Base-by-base conservation (phyloP, 1,140 invertebrate species). In the Holcopasites calliopsidis region DNA sequence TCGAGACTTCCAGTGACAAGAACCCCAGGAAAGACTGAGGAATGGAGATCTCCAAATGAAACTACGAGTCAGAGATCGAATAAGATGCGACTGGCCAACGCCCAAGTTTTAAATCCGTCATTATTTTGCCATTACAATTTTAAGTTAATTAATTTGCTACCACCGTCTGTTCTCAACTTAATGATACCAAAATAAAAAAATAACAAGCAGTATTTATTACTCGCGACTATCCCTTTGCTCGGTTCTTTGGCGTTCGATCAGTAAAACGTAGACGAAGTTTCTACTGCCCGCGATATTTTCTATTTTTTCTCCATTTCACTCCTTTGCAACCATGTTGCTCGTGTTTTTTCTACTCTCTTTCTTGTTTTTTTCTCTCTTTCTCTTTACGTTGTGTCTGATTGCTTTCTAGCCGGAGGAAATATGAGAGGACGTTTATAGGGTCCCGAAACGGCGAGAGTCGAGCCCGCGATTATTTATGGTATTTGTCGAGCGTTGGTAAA, bases 81-180 rank as follows among this genome's bases (percentile, higher is more conserved):
- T 70, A 76, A 77, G 75, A 76, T 81, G 76, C 78, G 58, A 47
- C 78, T 85, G 82, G 79, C 76, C 49, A 64, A 77, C 61, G 68
- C 80, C 79, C 84, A 85, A 78, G 64, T 79, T 82, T 76, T 50
- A 74, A 84, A 72, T 69, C 44, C 76, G 68, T 76, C 79, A 86
- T 88, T 86, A 88, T 86, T 86, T 82, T 50, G 28, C 75, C 81
- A 85, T 86, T 87, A 86, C 79, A 79, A 70, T 85, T 83, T 86
- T 85, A 79, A 80, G 80, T 78, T 79, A 86, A 87, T 85, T 86
- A 87, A 87, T 87, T 87, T 83, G 77, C 76, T 74, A 44, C 74
- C 65, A 26, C 82, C 65, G 40, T 78, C 66, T 84, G 76, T 82
- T 80, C 62, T 79, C 77, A 80, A 85, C 79, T 86, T 87, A 86